phyloP scores from a whole-genome alignment of 1,140 invertebrate species.

The Pogonus chalceus region DNA sequence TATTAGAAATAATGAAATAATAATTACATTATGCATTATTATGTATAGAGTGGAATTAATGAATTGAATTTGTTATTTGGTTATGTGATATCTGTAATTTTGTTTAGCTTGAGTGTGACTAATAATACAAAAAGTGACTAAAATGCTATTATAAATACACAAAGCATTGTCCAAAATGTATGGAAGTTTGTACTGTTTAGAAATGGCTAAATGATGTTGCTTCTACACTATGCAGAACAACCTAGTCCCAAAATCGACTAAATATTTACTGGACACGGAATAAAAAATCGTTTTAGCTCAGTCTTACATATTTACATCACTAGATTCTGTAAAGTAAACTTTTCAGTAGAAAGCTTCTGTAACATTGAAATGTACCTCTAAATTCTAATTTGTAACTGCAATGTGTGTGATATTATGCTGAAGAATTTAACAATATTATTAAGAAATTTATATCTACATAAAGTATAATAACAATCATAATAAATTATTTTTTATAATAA shows the following conservation, averaged over 20 bases:
- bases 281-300: slow-evolving; percentile 1
- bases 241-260: slow-evolving; percentile 4
- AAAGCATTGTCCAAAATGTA: background rate
- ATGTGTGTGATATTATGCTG: too few relatives aligned
- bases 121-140: slow-evolving; percentile 5
- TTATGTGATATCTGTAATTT: background rate
- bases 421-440: too few relatives aligned
- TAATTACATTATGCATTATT: too few relatives aligned
- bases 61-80: too few relatives aligned
- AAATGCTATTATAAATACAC: background rate
- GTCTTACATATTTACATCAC: slow-evolving; percentile 7
- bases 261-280: slow-evolving; percentile 4
- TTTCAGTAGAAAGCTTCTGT: background rate
- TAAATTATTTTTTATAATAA: too few relatives aligned
- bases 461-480: too few relatives aligned
- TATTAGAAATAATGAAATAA: too few relatives aligned
- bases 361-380: slow-evolving; percentile 1
- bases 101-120: background rate
- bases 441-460: too few relatives aligned
- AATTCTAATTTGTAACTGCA: background rate
- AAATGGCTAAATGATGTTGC: slow-evolving; percentile 6
- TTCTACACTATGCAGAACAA: slow-evolving; percentile 4
- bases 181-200: slow-evolving; percentile 7
- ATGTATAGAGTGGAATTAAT: too few relatives aligned
- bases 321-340: slow-evolving; percentile 1